These are phyloP conservation scores for Callithrix jacchus DNA, from an alignment of 2,113 vertebrate genomes.

Conservation along the genomic window DNA sequence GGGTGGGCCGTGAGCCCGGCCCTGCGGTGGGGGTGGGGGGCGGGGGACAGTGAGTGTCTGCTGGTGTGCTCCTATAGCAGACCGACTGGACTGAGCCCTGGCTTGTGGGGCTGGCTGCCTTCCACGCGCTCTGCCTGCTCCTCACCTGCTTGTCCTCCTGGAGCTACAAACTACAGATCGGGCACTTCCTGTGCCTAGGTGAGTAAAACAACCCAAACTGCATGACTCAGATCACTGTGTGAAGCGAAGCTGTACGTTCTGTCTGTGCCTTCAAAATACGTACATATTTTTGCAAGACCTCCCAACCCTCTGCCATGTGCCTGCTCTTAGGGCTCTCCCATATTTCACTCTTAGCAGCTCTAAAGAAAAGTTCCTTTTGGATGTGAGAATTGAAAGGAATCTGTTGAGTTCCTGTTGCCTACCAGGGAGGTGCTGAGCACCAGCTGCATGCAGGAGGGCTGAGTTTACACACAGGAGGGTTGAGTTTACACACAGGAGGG, in stretches of 20 bases:
- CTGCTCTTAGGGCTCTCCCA: neutral
- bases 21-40: neutral
- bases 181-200: constrained; percentile 93
- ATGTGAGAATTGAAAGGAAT: neutral
- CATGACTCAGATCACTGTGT: fast-evolving
- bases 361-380: neutral
- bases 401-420: fast-evolving
- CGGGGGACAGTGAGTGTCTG: neutral
- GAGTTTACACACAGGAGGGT: too few relatives aligned
- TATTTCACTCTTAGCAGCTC: neutral
- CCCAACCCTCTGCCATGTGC: fast-evolving
- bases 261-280: too few relatives aligned
- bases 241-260: neutral
- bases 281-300: too few relatives aligned
- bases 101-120: constrained; percentile 89
- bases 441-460: neutral
- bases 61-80: constrained; percentile 63
- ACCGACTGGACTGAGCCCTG: constrained; percentile 96
- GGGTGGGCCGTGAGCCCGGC: fast-evolving
- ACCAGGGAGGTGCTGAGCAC: neutral
- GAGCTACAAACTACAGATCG: constrained; percentile 90
- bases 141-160: constrained; percentile 88
- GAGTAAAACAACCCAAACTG: constrained; percentile 66
- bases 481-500: neutral
- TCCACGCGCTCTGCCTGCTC: constrained; percentile 90